Evolutionary conservation across 2,113 vertebrate genomes (phyloP).

Genomic region (Oceanites oceanicus): DNA sequence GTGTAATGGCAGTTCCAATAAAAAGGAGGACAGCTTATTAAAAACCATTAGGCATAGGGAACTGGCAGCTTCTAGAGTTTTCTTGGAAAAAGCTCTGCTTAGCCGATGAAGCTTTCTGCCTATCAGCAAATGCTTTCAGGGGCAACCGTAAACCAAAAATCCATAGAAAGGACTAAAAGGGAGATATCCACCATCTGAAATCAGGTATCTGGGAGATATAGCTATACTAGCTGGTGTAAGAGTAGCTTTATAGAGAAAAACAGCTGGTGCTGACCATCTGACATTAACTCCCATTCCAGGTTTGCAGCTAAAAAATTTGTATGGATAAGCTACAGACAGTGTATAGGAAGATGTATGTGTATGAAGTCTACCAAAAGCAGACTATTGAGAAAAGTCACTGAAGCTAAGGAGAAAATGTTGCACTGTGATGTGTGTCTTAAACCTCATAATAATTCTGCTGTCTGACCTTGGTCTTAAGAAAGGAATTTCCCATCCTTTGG

Average conservation of each 20-base stretch:
- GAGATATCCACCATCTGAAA: not conserved
- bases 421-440: not conserved
- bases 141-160: not conserved
- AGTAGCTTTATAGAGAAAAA: not conserved
- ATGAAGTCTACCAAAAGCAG: not conserved
- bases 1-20: not conserved
- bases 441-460: not conserved
- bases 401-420: not conserved
- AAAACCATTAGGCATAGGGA: not conserved
- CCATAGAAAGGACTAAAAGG: not conserved
- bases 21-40: not conserved
- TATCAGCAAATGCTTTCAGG: not conserved
- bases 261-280: not conserved
- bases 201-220: not conserved
- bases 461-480: not conserved
- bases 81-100: not conserved
- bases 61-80: not conserved
- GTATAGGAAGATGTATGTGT: not conserved
- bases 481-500: not conserved
- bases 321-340: not conserved
- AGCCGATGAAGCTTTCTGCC: not conserved
- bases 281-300: fast-evolving
- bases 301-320: not conserved
- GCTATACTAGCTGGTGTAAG: not conserved
- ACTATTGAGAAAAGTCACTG: not conserved